Evolutionary conservation across 2,113 vertebrate species (phyloP), one percentile per base, ranked within the genome.

Genomic region (Antennarius striatus): DNA sequence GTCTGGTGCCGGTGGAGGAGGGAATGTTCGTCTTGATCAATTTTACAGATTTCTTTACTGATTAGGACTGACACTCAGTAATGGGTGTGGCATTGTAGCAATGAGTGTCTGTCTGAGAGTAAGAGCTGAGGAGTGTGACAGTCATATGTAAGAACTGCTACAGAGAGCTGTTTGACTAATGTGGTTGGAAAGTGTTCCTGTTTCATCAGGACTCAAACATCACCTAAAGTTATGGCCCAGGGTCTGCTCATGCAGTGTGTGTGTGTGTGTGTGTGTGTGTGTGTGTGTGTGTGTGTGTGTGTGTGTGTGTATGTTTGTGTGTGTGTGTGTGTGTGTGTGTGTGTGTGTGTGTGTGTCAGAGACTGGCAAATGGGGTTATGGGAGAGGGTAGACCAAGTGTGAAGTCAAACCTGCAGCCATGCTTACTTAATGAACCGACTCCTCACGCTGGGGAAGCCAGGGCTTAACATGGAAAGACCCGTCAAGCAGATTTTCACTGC

Each of bases 351-450:
- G 28, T 40, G 32, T 36, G 22, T 2, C 22, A 22, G 22, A 42
- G 81, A 82, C 80, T 79, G 53, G 83, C 68, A 77, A 83, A 73
- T 48, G 48, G 65, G 88, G 88, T 91, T 88, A 91, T 90, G 88
- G 86, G 87, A 91, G 87, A 91, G 86, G 86, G 88, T 82, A 90
- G 51, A 51, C 39, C 0, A 42, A 85, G 87, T 85, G 87, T 78
- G 83, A 89, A 89, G 73, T 86, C 78, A 86, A 77, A 80, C 83
- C 82, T 72, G 74, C 67, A 84, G 79, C 84, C 84, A 68, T 84
- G 83, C 78, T 88, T 81, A 82, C 83, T 79, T 83, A 89, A 87
- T 90, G 88, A 88, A 81, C 53, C 59, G 9, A 40, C 74, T 64
- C 75, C 59, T 75, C 56, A 56, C 50, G 73, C 84, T 81, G 80